Evolutionary conservation across 2,888 invertebrate genomes (phyloP).

Genomic region (Buathra laborator): DNA sequence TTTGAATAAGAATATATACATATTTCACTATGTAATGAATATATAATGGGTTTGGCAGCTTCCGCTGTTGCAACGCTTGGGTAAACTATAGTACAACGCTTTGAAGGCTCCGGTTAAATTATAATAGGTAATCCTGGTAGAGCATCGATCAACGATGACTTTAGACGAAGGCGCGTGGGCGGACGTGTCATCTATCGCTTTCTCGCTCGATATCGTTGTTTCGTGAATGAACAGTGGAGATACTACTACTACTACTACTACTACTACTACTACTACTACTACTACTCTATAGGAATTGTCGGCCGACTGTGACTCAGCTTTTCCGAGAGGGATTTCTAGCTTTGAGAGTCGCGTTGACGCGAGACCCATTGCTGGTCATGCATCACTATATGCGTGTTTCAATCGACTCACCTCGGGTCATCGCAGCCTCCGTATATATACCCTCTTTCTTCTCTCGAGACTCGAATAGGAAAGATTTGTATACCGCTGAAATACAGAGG

Average conservation of each 20-base stretch:
- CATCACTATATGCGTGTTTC: conserved; percentile 35
- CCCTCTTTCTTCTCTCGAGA: conserved; percentile 44
- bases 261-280: neutral
- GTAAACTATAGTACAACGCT: conserved; percentile 5
- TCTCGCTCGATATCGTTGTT: conserved; percentile 58
- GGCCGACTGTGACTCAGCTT: conserved; percentile 54
- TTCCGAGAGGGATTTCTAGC: conserved; percentile 20
- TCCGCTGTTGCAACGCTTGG: conserved; percentile 43
- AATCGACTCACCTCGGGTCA: conserved; percentile 32
- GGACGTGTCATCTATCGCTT: conserved; percentile 57
- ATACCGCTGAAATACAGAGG: conserved; percentile 1
- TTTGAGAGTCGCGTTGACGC: conserved; percentile 32
- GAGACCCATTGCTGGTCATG: neutral
- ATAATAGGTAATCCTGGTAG: conserved; percentile 39
- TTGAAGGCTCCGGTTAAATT: conserved; percentile 20
- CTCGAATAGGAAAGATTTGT: conserved; percentile 36
- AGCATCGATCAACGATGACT: conserved; percentile 62
- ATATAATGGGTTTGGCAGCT: conserved; percentile 28
- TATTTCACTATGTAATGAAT: neutral
- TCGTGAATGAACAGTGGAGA: conserved; percentile 51
- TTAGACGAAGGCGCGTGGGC: conserved; percentile 52
- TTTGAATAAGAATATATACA: neutral
- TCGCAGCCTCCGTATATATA: conserved; percentile 13
- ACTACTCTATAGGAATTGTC: conserved; percentile 15
- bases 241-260: conserved; percentile 35